Conservation (phyloP, 2,888 invertebrate genomes). For the Scelioninae gen. 1 region DNA sequence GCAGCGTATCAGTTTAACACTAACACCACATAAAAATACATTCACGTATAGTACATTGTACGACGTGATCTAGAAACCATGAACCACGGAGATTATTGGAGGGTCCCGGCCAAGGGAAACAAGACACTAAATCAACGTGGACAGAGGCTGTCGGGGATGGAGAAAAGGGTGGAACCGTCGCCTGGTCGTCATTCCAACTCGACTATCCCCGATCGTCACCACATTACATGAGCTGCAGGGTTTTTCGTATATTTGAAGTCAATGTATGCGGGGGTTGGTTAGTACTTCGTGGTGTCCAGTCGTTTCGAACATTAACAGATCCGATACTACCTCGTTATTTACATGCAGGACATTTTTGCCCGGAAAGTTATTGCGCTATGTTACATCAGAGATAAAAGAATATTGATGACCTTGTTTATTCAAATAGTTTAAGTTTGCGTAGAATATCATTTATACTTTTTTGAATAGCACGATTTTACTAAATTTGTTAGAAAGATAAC, state of each 20-base stretch:
- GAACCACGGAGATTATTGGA: conserved; percentile 75
- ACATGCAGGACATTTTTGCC: conserved; percentile 40
- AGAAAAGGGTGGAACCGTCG: conserved; percentile 70
- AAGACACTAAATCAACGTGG: conserved; percentile 74
- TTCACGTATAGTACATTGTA: conserved; percentile 69
- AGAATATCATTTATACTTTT: not conserved
- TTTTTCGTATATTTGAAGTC: conserved; percentile 57
- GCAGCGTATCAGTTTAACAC: conserved; percentile 59
- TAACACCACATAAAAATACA: conserved; percentile 61
- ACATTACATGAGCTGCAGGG: conserved; percentile 75
- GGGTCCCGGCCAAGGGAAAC: conserved; percentile 73
- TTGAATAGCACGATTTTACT: too few relatives aligned
- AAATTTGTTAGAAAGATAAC: too few relatives aligned
- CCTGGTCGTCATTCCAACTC: conserved; percentile 72
- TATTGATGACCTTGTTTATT: conserved; percentile 51
- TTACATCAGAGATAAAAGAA: conserved; percentile 38
- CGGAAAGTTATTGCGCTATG: conserved; percentile 36
- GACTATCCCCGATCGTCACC: conserved; percentile 79
- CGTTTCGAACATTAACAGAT: conserved; percentile 56
- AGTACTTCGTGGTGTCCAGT: conserved; percentile 59
- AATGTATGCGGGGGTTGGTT: conserved; percentile 54
- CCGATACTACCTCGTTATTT: conserved; percentile 56
- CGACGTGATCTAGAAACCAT: conserved; percentile 76
- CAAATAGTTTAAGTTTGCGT: conserved; percentile 20
- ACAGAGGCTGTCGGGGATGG: conserved; percentile 60